Percentiles rank a stretch among this genome's conserved stretches.
Evolutionary conservation across 1,140 invertebrate species (phyloP).

Genomic region (Cyclina sinensis): DNA sequence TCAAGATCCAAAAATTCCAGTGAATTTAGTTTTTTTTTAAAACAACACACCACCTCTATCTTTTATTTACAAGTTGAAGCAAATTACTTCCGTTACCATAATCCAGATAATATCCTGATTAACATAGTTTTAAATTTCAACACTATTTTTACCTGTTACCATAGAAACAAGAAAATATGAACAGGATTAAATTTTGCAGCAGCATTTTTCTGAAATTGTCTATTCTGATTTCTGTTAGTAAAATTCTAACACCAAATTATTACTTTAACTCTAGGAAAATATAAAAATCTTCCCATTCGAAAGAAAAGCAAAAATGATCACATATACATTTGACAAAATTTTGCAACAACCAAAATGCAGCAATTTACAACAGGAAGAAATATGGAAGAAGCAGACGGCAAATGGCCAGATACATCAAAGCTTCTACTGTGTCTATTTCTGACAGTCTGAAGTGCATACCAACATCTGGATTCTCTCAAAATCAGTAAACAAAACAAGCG

Average conservation of each 20-base stretch:
- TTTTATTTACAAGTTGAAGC: background rate
- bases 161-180: background rate
- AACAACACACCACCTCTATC: background rate
- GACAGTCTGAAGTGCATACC: constrained; percentile 16
- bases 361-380: constrained; percentile 22
- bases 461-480: constrained; percentile 1
- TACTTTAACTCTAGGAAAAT: too few species aligned
- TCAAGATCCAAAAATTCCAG: background rate
- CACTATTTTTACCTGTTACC: constrained; percentile 21
- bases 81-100: constrained; percentile 34
- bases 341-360: constrained; percentile 1
- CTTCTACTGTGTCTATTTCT: constrained; percentile 14
- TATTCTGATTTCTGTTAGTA: background rate
- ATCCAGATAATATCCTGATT: constrained; percentile 28
- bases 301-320: too few species aligned
- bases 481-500: background rate
- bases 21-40: background rate
- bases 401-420: constrained; percentile 1
- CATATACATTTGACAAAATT: background rate
- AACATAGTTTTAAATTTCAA: constrained; percentile 49
- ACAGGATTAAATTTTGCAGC: background rate
- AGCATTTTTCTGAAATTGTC: background rate
- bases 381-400: background rate
- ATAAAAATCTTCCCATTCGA: too few species aligned
- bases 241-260: too few species aligned